phyloP scores from a whole-genome alignment of 2,113 vertebrate species.

The Dolichallabes microphthalmus region DNA sequence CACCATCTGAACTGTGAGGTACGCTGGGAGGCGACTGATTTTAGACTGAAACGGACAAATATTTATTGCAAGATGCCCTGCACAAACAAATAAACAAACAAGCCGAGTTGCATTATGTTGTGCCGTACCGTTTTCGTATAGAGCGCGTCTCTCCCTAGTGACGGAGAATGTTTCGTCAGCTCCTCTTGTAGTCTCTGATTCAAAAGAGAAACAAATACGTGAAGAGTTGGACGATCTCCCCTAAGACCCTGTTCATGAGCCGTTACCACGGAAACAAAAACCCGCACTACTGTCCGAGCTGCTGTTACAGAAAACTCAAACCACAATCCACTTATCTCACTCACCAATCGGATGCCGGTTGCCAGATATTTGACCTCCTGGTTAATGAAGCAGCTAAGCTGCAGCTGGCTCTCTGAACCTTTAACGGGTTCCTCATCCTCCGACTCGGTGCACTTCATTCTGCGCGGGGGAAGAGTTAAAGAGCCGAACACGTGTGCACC shows the following conservation, averaged over 20 bases:
- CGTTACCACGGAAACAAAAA: not conserved
- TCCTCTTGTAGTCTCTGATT: conserved; percentile 94
- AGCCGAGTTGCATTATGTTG: not conserved
- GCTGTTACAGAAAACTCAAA: not conserved
- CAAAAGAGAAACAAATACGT: conserved; percentile 9
- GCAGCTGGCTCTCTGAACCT: conserved; percentile 92
- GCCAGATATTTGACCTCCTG: conserved; percentile 98
- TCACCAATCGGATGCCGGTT: conserved; percentile 92
- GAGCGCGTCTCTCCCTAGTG: conserved; percentile 92
- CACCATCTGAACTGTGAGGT: conserved; percentile 98
- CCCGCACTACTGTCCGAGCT: not conserved
- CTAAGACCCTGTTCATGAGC: not conserved
- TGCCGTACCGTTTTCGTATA: conserved; percentile 92
- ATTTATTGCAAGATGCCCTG: not conserved
- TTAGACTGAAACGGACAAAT: conserved; percentile 78
- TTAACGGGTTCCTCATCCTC: conserved; percentile 94
- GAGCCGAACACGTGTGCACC: not conserved
- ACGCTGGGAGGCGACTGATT: conserved; percentile 91
- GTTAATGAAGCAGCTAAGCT: conserved; percentile 98
- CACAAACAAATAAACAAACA: not conserved
- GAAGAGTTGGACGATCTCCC: too few species aligned
- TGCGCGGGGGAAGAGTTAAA: conserved; percentile 71
- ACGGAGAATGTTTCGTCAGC: conserved; percentile 94
- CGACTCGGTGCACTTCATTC: conserved; percentile 98
- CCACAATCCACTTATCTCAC: conserved; percentile 40